phyloP scores from a whole-genome alignment of 2,888 invertebrate species.

The Brachyptera putata region DNA sequence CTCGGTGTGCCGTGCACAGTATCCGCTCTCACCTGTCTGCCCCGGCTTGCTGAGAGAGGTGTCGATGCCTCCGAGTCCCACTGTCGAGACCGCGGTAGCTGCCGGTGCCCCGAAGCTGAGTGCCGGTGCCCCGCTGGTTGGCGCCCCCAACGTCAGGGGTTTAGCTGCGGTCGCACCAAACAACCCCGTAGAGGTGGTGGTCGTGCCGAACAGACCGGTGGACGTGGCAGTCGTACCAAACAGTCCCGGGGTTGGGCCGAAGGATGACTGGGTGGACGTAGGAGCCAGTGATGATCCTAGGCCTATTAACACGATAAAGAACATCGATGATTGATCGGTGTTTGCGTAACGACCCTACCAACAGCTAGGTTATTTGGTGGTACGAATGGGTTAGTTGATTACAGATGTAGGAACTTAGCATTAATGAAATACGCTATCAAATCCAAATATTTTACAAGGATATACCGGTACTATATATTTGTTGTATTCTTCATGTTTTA shows the following conservation, averaged over 20 bases:
- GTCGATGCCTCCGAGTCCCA: conserved; percentile 67
- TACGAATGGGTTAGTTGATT: too few species aligned
- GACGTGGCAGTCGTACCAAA: conserved; percentile 10
- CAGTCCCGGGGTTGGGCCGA: background rate
- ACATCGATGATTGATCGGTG: too few species aligned
- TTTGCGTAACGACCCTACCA: too few species aligned
- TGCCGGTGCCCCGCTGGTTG: background rate
- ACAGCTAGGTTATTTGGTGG: too few species aligned
- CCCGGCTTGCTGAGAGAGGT: conserved; percentile 47
- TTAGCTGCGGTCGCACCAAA: conserved; percentile 22
- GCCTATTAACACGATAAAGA: background rate
- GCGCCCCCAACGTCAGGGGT: background rate
- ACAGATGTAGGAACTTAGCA: too few species aligned
- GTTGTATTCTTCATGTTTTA: too few species aligned
- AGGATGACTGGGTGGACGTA: background rate
- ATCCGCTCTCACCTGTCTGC: conserved; percentile 40
- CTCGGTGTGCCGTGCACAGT: too few species aligned
- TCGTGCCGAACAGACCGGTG: background rate
- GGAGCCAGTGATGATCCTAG: background rate
- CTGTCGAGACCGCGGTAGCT: conserved; percentile 47
- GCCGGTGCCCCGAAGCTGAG: conserved; percentile 31
- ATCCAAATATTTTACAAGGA: too few species aligned
- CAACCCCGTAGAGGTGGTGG: conserved; percentile 1
- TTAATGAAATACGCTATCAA: too few species aligned
- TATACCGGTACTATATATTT: too few species aligned